Evolutionary conservation across 2,888 invertebrate species (phyloP).

Genomic region (Aproaerema taeniolella): DNA sequence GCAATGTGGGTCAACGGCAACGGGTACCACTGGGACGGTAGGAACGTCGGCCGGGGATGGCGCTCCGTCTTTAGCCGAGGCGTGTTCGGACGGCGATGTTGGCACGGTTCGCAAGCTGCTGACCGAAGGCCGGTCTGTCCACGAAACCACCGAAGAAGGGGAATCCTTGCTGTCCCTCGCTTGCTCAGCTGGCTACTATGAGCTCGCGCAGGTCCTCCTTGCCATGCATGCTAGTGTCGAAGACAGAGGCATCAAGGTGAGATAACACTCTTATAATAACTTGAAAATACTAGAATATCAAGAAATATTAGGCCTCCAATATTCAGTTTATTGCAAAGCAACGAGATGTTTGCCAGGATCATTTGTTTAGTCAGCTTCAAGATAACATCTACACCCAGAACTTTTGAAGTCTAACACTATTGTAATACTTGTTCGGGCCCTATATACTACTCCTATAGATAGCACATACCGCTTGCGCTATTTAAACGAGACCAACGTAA

Average conservation of each 20-base stretch:
- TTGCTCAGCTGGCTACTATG: slow-evolving; percentile 98
- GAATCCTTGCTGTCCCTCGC: slow-evolving; percentile 97
- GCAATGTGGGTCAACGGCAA: slow-evolving; percentile 66
- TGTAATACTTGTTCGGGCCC: too few relatives aligned
- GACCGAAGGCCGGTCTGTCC: slow-evolving; percentile 94
- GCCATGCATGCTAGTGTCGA: slow-evolving; percentile 99
- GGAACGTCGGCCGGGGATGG: slow-evolving; percentile 59
- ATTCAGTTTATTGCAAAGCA: too few relatives aligned
- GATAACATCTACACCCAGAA: too few relatives aligned
- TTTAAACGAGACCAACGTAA: too few relatives aligned
- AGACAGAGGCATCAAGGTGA: slow-evolving; percentile 93
- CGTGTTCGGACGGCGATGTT: slow-evolving; percentile 96
- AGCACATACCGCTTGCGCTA: too few relatives aligned
- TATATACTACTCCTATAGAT: too few relatives aligned
- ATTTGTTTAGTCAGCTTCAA: too few relatives aligned
- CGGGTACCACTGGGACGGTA: slow-evolving; percentile 48
- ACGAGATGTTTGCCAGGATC: too few relatives aligned
- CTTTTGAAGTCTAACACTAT: too few relatives aligned
- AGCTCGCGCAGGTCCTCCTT: slow-evolving; percentile 96
- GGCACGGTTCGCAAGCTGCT: slow-evolving; percentile 93
- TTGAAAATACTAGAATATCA: too few relatives aligned
- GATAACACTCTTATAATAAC: neutral
- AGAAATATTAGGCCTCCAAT: too few relatives aligned
- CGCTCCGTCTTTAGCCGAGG: slow-evolving; percentile 90
- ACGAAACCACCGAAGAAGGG: slow-evolving; percentile 98